Base-by-base conservation (phyloP, 2,888 invertebrate genomes). In the Sceliomorpha sp. region DNA sequence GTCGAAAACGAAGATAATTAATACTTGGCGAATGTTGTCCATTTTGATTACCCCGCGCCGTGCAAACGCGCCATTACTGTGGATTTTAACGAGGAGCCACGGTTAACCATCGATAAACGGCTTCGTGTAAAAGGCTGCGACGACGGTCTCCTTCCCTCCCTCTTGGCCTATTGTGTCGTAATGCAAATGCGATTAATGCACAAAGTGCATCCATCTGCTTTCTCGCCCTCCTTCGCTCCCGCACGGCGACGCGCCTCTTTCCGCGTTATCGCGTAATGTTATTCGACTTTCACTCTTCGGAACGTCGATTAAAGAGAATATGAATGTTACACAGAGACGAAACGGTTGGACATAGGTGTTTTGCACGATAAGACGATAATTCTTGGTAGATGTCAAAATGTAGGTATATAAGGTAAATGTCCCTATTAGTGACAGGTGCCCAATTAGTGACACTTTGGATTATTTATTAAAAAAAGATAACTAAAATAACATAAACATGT, bases 161-260 rank as follows among this genome's bases (percentile, higher is more conserved):
- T 20, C 44, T 39, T 14, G 37, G 24, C 29, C 45, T 34, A n/a
- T 50, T 29, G 17, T 5, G 27, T 27, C 1, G 36, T 39, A 62
- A 53, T 62, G 53, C 45, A 62, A 62, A 62, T 40, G 39, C 62
- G 51, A 62, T 62, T 62, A 63, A 51, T 44, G 37, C 37, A 36
- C 26, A 60, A 60, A 60, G 60, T 45, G 60, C 50, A 62, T 62
- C 44, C 39, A 51, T 50, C 48, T 58, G 47, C 26, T 32, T 55
- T 55, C 20, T 10, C 37, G 24, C n/a, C 13, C 27, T 37, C 27
- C 27, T 44, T 36, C 44, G 44, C 27, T 36, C 34, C 27, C 37
- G 44, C n/a, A 15, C 17, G 26, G 39, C 34, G 55, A 14, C 24
- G 45, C 37, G 14, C 44, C 36, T 45, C 20, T n/a, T n/a, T 37